Evolutionary conservation across 1,140 invertebrate genomes (phyloP).

Genomic region (Procambarus clarkii): DNA sequence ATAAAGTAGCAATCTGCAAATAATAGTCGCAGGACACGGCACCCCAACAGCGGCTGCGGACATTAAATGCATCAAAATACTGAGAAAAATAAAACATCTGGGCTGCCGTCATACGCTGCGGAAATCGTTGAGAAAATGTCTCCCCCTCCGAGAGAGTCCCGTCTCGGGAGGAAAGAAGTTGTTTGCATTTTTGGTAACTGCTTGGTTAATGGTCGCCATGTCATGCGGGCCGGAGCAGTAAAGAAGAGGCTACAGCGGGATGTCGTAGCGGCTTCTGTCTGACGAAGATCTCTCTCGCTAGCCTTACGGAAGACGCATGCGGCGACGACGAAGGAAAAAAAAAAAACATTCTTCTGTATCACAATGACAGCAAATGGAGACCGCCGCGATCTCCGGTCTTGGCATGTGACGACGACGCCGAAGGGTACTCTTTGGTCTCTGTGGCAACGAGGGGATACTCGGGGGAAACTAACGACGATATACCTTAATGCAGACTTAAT

Average conservation of each 20-base stretch:
- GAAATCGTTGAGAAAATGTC: constrained; percentile 52
- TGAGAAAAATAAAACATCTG: not conserved
- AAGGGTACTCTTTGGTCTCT: not conserved
- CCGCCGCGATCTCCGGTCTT: not conserved
- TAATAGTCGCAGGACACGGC: not conserved
- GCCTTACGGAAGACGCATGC: not conserved
- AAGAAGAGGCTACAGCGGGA: constrained; percentile 1
- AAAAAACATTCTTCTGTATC: not conserved
- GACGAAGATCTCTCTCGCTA: not conserved
- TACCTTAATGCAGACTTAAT: constrained; percentile 30
- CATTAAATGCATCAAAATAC: constrained; percentile 32
- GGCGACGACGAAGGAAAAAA: not conserved
- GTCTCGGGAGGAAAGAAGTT: constrained; percentile 26
- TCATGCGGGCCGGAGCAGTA: constrained; percentile 7
- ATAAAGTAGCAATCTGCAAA: constrained; percentile 15
- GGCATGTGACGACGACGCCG: not conserved
- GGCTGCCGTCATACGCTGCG: constrained; percentile 28
- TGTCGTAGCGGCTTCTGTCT: not conserved
- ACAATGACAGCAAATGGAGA: not conserved
- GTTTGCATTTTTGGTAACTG: constrained; percentile 55
- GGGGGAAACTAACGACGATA: constrained; percentile 4
- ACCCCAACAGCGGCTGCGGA: constrained; percentile 6
- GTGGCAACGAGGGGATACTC: not conserved
- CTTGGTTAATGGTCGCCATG: constrained; percentile 34
- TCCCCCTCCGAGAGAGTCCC: not conserved